Evolutionary conservation across 1,140 invertebrate species (phyloP).

Genomic region (Drosophila kanapiae): DNA sequence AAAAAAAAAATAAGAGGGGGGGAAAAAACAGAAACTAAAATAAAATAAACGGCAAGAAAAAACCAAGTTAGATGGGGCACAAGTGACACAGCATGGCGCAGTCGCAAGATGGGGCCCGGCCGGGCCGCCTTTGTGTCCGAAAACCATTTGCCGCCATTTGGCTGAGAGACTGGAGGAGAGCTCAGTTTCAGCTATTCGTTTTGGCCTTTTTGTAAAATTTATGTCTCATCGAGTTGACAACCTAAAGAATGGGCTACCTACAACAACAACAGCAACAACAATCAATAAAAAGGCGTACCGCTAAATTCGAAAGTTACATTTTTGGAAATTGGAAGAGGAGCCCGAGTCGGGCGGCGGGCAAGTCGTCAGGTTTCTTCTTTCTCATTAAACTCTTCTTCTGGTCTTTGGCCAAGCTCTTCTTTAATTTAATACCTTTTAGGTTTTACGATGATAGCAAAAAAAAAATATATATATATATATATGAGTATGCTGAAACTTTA

Average conservation of each 20-base stretch:
- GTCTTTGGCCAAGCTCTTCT: conserved; percentile 35
- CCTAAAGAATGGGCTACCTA: conserved; percentile 77
- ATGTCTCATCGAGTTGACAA: conserved; percentile 83
- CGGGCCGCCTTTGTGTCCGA: conserved; percentile 65
- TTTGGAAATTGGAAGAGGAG: conserved; percentile 74
- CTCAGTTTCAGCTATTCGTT: conserved; percentile 67
- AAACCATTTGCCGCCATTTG: conserved; percentile 75
- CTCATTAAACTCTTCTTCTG: conserved; percentile 78
- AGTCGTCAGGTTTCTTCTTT: conserved; percentile 78
- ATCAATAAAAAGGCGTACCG: conserved; percentile 83
- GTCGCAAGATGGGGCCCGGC: conserved; percentile 33
- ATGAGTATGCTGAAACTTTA: conserved; percentile 35
- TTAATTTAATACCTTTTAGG: conserved; percentile 80
- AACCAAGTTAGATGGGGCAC: conserved; percentile 57
- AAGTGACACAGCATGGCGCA: conserved; percentile 80
- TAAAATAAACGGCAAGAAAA: conserved; percentile 36
- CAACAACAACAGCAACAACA: conserved; percentile 48
- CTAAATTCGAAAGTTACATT: conserved; percentile 84
- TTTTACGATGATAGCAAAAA: conserved; percentile 67
- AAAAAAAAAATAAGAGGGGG: conserved; percentile 4
- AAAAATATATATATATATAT: conserved; percentile 36
- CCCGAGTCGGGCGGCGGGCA: background rate
- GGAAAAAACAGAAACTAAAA: conserved; percentile 26
- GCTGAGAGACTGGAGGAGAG: conserved; percentile 39
- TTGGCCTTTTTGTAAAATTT: conserved; percentile 77